Evolutionary conservation across 2,113 vertebrate genomes (phyloP).

Genomic region (Upupa epops): DNA sequence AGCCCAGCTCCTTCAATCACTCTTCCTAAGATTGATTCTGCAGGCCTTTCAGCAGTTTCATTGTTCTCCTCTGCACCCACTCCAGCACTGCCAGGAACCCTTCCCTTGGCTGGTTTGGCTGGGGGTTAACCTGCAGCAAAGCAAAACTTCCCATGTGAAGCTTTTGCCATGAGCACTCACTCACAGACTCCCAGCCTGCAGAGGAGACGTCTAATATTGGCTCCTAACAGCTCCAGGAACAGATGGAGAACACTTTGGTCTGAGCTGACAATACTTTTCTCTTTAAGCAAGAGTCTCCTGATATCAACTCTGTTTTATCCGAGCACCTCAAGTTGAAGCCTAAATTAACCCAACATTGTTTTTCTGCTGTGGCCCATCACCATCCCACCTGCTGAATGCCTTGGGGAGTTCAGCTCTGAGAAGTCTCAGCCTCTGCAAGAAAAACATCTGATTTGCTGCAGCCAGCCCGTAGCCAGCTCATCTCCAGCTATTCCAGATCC

Average conservation of each 20-base stretch:
- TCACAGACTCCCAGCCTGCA: constrained; percentile 26
- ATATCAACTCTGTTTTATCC: constrained; percentile 13
- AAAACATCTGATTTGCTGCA: neutral
- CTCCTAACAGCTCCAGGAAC: constrained; percentile 46
- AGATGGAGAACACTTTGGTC: constrained; percentile 47
- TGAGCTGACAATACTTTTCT: neutral
- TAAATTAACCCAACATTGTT: neutral
- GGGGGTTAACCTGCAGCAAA: neutral
- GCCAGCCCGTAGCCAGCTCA: neutral
- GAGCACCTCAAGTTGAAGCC: constrained; percentile 28
- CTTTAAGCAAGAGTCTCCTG: constrained; percentile 16
- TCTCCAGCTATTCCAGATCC: neutral
- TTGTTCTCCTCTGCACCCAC: too few species aligned
- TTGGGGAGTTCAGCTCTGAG: rapidly evolving
- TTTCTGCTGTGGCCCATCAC: neutral
- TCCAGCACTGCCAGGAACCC: neutral
- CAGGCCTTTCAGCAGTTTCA: too few species aligned
- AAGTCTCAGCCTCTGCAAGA: neutral
- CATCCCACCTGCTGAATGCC: neutral
- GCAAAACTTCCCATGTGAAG: constrained; percentile 18
- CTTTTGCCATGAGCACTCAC: neutral
- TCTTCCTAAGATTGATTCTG: too few species aligned
- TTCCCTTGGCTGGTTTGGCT: neutral
- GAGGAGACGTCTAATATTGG: constrained; percentile 35
- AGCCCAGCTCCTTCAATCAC: too few species aligned